A percentile compares a stretch with the other conserved stretches of the same genome.
Conservation (phyloP, 2,888 invertebrate species). For the Drosophila engyochracea region DNA sequence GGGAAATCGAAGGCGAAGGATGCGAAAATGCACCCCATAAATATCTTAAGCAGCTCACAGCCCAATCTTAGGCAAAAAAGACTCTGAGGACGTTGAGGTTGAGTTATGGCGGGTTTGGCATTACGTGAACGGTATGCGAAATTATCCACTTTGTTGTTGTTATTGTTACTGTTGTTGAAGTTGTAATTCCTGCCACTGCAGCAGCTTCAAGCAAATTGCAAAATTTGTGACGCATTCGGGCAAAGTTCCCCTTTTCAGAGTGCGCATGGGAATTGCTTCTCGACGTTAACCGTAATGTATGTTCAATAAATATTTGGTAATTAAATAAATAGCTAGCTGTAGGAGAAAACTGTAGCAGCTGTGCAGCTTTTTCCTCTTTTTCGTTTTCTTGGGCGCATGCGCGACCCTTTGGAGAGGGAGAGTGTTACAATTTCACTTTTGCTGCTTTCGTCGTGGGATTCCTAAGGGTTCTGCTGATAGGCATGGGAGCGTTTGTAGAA, state of each 20-base stretch:
- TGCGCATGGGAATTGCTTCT: slow-evolving; percentile 57
- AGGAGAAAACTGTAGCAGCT: slow-evolving; percentile 62
- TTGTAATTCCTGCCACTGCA: slow-evolving; percentile 24
- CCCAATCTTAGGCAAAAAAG: slow-evolving; percentile 63
- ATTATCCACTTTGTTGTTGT: slow-evolving; percentile 33
- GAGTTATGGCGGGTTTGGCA: slow-evolving; percentile 54
- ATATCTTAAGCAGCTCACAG: slow-evolving; percentile 39
- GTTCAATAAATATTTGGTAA: slow-evolving; percentile 82
- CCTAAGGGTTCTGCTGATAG: slow-evolving; percentile 20
- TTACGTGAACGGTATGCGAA: slow-evolving; percentile 58
- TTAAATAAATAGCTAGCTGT: slow-evolving; percentile 72
- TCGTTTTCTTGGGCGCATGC: slow-evolving; percentile 33
- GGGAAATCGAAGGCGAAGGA: slow-evolving; percentile 58
- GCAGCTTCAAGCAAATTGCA: slow-evolving; percentile 69
- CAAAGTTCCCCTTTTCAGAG: slow-evolving; percentile 30
- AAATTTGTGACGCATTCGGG: slow-evolving; percentile 73
- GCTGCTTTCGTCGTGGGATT: slow-evolving; percentile 60
- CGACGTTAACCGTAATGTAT: slow-evolving; percentile 76
- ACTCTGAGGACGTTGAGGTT: slow-evolving; percentile 39
- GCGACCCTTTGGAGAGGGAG: slow-evolving; percentile 52
- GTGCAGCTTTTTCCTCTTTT: slow-evolving; percentile 57
- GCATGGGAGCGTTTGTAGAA: slow-evolving; percentile 59
- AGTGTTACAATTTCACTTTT: slow-evolving; percentile 74
- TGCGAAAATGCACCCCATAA: slow-evolving; percentile 63
- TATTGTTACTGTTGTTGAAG: background rate